Conservation (phyloP, 2,888 invertebrate species). For the Girardia tigrina region DNA sequence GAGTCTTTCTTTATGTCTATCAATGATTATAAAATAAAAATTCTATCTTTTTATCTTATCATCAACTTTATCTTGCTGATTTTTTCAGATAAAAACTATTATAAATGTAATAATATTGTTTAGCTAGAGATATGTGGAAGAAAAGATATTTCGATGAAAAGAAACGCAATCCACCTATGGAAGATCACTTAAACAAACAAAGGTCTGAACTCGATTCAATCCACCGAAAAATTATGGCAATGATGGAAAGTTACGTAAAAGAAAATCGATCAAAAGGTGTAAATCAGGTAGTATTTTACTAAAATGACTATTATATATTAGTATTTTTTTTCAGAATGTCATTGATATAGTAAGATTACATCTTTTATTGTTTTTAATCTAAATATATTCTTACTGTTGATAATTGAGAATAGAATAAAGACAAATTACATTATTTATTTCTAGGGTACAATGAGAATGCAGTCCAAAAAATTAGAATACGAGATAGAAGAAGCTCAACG, state of each 20-base stretch:
- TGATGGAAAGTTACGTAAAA: slow-evolving; percentile 45
- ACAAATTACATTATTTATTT: no score
- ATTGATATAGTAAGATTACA: background rate
- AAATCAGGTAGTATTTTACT: background rate
- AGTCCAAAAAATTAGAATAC: background rate
- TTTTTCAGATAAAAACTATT: no score
- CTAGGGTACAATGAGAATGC: slow-evolving; percentile 23
- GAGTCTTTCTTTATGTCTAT: no score
- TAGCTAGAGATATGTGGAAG: slow-evolving; percentile 51
- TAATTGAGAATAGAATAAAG: no score
- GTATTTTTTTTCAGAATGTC: background rate
- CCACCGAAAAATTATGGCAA: slow-evolving; percentile 46
- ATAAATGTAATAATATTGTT: no score
- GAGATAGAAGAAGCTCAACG: slow-evolving; percentile 7
- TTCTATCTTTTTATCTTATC: no score
- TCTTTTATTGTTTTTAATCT: no score
- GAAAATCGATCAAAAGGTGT: slow-evolving; percentile 38
- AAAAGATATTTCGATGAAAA: slow-evolving; percentile 51
- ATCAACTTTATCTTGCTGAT: no score
- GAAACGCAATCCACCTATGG: slow-evolving; percentile 48
- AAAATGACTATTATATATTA: background rate
- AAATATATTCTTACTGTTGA: no score
- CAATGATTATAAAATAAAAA: no score
- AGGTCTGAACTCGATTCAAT: slow-evolving; percentile 46
- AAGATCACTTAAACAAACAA: slow-evolving; percentile 47